Base-by-base conservation (phyloP, 30 jellyfish, hydroid and myxozoan species). In the Catostylus mosaicus region DNA sequence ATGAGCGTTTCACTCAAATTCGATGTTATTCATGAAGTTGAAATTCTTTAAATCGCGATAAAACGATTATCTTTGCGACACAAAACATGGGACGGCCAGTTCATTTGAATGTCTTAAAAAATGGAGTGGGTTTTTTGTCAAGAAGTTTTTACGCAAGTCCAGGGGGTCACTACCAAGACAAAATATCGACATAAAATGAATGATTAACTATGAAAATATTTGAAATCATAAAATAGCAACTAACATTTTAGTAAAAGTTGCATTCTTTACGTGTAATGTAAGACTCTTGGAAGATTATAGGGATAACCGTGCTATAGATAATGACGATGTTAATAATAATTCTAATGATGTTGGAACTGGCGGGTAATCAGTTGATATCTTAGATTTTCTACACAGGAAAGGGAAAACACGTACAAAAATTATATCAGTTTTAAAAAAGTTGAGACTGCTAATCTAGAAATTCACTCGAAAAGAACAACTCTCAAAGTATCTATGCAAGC, bases 121-220 rank as follows among this genome's bases (percentile, higher is more conserved):
- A 59, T 23, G 6, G 38, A 19, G 71, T 59, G 38, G 71, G 71
- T 59, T 59, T 59, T 14, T 23, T 22, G n/a, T 26, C 19, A 4
- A 23, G 20, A 5, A 23, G 19, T 6, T 59, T 3, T 24, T 6
- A 5, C 5, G 6, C 20, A 22, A 2, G 6, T 59, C 71, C 71
- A 59, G 71, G 71, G 71, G 71, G 71, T 59, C 71, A 16, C 40
- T 6, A 16, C 26, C 26, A 23, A 9, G 63, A 8, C 63, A 50
- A 18, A 50, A 40, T 14, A 43, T 43, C 14, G 54, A 43, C 54
- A 6, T 43, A 9, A 6, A 43, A 18, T 50, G 63, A 50, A 4
- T 4, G 63, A 50, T 43, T 16, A 43, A 43, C 16, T 43, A 43
- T 9, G 16, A 9, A 16, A 16, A 16, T 6, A 43, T 43, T 43